Base-by-base conservation (phyloP, 1,140 invertebrate species). In the Formica exsecta region DNA sequence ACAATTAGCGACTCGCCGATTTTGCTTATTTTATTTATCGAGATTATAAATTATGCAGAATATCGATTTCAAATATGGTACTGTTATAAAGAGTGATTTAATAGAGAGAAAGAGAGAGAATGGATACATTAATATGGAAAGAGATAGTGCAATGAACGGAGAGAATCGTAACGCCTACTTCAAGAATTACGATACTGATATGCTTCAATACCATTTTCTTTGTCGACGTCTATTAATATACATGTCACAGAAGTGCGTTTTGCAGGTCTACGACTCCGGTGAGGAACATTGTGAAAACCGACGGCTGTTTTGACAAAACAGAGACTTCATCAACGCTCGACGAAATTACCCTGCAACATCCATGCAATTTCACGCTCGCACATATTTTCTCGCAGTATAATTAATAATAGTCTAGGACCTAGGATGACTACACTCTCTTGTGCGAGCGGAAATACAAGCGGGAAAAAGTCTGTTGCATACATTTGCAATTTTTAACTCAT, bases 131-230 rank as follows among this genome's bases (percentile, higher is more conserved):
- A 13, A n/a, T 29, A 22, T 36, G 54, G 44, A 83, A 59, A n/a
- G 38, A 57, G 48, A 41, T 41, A n/a, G 79, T 73, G 79, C 54
- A 83, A 83, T 8, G 79, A 74, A 83, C 79, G 68, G 5, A 61
- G 54, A 48, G 8, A 74, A 68, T 41, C 51, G 51, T 25, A 36
- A 71, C 79, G 79, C 79, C 79, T 32, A 83, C 54, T n/a, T n/a
- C 25, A 54, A 73, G 79, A 83, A 83, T 83, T 83, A 83, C 19
- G 79, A 83, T 83, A 25, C 57, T 81, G 79, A 81, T 44, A 81
- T 54, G 25, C 79, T 32, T 83, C 54, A 62, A 74, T 73, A 74
- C 25, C 13, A 41, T 65, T 22, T 22, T 32, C 54, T 74, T 38
- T 74, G 66, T 61, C 68, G 54, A 38, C 7, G 51, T 61, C 54